phyloP scores from a whole-genome alignment of 2,888 invertebrate genomes.

The Dryadula phaetusa region DNA sequence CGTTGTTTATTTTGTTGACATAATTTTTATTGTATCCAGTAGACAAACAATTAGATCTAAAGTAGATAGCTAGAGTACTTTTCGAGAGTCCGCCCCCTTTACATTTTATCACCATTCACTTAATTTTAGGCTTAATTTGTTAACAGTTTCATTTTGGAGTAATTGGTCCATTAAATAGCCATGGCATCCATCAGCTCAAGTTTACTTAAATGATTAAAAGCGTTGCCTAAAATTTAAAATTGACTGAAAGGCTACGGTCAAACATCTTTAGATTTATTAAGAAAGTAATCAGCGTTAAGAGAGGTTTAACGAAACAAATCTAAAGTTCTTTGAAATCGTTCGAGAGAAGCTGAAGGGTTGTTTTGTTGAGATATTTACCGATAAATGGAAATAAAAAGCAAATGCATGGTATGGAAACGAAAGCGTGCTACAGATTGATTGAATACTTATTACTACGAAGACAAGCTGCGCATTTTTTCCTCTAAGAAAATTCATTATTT shows the following conservation, averaged over 20 bases:
- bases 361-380: constrained; percentile 8
- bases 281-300: constrained; percentile 29
- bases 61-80: neutral
- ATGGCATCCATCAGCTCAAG: constrained; percentile 19
- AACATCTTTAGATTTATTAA: constrained; percentile 26
- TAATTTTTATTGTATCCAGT: too few species aligned
- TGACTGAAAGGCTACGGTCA: constrained; percentile 22
- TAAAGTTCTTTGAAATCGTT: constrained; percentile 25
- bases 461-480: neutral
- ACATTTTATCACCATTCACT: neutral
- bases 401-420: neutral
- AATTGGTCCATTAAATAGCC: constrained; percentile 21
- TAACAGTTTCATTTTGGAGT: constrained; percentile 7
- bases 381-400: constrained; percentile 2
- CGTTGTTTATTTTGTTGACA: neutral
- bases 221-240: constrained; percentile 20
- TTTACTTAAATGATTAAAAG: constrained; percentile 21
- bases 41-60: neutral
- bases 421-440: neutral
- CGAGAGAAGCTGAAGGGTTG: constrained; percentile 17
- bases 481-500: too few species aligned
- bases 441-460: constrained; percentile 10
- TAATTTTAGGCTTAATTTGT: constrained; percentile 6
- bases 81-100: neutral
- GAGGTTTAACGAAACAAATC: constrained; percentile 22